Base-by-base conservation (phyloP, 2,888 invertebrate species). In the Spialia ferax region DNA sequence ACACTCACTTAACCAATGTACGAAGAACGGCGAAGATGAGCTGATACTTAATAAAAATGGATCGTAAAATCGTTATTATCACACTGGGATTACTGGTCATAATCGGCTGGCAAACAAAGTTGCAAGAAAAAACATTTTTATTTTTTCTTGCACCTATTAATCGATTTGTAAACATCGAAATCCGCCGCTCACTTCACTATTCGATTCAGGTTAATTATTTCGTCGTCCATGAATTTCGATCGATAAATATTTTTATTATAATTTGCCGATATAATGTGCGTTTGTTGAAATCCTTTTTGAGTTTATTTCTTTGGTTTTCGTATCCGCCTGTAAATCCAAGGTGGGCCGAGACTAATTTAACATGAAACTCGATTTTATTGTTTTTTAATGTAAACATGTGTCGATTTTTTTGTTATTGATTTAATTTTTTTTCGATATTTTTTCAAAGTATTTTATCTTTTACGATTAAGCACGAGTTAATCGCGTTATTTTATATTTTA, bases 151-250 rank as follows among this genome's bases (percentile, higher is more conserved):
- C 13, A 22, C 20, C 15, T 57, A 66, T 69, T 74, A 71, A 71
- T 73, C 72, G 70, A 68, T 61, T 42, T 60, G 65, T 59, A 70
- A 67, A 67, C 56, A 68, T 62, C 69, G 60, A 66, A 15, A 11
- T 48, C 8, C 10, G 48, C 68, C 73, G 69, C 74, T 77, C 73
- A 64, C 72, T 60, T 63, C 63, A 71, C n/a, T n/a, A n/a, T n/a
- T n/a, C n/a, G n/a, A 78, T 76, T 73, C 74, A 71, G 78, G 79
- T 79, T 78, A 78, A 78, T 77, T 74, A 76, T 76, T 71, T 70
- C 71, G 64, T 71, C 68, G 64, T 71, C 69, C 72, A 69, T 73
- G 73, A 68, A 61, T 67, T 70, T 61, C 59, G 70, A 67, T 61
- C 68, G 63, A 68, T 70, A 57, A 69, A 61, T 68, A 70, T 70